Percentiles rank a stretch among this genome's conserved stretches.
These are phyloP conservation scores for Drosophila nr. medialis DNA, from an alignment of 2,888 invertebrate genomes.

Conservation along the genomic window DNA sequence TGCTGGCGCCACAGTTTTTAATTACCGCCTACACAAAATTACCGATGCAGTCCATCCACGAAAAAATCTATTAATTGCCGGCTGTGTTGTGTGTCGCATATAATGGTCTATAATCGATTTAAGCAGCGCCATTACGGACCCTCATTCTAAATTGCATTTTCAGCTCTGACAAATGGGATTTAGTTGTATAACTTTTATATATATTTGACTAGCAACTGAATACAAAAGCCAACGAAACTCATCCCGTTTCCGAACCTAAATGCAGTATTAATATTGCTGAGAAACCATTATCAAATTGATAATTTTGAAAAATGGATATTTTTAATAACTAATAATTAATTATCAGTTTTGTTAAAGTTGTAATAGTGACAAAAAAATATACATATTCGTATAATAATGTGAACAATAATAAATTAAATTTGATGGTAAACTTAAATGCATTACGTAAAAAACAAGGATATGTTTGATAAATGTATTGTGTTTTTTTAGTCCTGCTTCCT, in stretches of 20 bases:
- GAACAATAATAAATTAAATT: not conserved
- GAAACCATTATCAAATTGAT: not conserved
- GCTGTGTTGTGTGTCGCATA: constrained; percentile 47
- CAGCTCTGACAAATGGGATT: constrained; percentile 62
- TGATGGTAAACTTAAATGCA: not conserved
- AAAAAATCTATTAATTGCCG: constrained; percentile 68
- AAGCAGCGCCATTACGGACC: constrained; percentile 60
- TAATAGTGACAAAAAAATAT: not conserved
- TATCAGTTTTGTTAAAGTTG: not conserved
- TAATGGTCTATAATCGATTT: constrained; percentile 77
- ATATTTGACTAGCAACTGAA: not conserved
- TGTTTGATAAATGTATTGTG: not conserved
- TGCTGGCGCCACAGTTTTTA: constrained; percentile 76
- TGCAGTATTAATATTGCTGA: not conserved
- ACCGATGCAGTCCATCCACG: constrained; percentile 52
- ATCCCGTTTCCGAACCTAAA: not conserved
- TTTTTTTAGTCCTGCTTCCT: not conserved
- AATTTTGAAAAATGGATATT: not conserved
- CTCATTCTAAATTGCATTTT: constrained; percentile 56
- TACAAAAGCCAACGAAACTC: not conserved
- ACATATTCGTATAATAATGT: not conserved
- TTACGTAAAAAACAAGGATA: not conserved
- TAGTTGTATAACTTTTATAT: constrained; percentile 10
- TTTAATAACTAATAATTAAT: not conserved
- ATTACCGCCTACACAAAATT: constrained; percentile 76